Evolutionary conservation across 2,113 vertebrate species (phyloP), one percentile per base, ranked within the genome.

Genomic region (Paracanthobrama guichenoti): DNA sequence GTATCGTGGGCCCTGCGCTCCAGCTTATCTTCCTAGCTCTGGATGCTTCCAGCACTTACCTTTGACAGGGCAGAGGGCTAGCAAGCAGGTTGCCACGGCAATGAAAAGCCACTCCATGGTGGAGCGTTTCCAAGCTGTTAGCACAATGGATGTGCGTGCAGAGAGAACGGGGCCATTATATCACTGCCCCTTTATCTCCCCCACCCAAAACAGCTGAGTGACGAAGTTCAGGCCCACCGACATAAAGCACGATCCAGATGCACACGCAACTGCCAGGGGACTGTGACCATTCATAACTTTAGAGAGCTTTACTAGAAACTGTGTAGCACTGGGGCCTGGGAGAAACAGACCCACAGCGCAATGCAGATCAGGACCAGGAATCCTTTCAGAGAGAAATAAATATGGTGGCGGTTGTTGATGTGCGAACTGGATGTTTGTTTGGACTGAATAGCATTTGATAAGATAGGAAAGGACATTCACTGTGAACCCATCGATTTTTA

Each of bases 91-190:
- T 91, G 90, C 91, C 93, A 95, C 88, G 53, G 91, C 84, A 73
- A 94, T 90, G 88, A 90, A 93, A 90, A 94, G 91, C 91, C 92
- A 87, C 90, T 87, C 90, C 94, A 94, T 93, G 89, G 91, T 92
- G 84, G 60, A 79, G 85, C 66, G 82, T 84, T 87, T 80, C 72
- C 87, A 78, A 86, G 69, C 62, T 73, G 55, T 55, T 50, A 48
- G 83, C 88, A 93, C 91, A 93, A 92, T 89, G 90, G 81, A 87
- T 79, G 87, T 86, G 82, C 35, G 35, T 44, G 84, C 73, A 84
- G 59, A 64, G 53, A 82, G 86, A 90, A 86, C 86, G 3, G 74
- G 55, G 88, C 82, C 86, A 86, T 88, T 88, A 89, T 90, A 90
- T 90, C 84, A 67, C 75, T 48, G 85, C 50, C 90, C 14, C 82